A percentile compares a stretch with the other conserved stretches of the same genome.
phyloP scores from a whole-genome alignment of 2,888 invertebrate genomes.

The Brassicogethes aeneus region DNA sequence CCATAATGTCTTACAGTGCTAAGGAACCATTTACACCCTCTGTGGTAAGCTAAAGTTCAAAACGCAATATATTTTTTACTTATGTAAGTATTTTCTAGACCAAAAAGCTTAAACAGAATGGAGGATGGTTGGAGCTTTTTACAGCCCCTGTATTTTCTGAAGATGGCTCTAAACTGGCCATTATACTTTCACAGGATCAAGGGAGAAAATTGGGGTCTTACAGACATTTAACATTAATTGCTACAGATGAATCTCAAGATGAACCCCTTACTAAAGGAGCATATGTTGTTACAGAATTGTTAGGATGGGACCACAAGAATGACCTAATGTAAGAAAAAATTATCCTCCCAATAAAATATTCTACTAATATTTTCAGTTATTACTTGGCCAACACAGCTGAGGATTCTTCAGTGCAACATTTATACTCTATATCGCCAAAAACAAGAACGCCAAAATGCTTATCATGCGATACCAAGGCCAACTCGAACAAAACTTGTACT shows the following conservation, averaged over 20 bases:
- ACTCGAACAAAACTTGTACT: conserved; percentile 47
- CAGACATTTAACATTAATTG: conserved; percentile 55
- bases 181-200: conserved; percentile 66
- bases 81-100: conserved; percentile 47
- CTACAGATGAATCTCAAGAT: conserved; percentile 31
- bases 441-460: conserved; percentile 54
- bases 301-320: conserved; percentile 57
- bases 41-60: conserved; percentile 16
- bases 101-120: conserved; percentile 38
- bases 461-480: conserved; percentile 59
- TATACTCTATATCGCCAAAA: conserved; percentile 62
- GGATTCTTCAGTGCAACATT: conserved; percentile 70
- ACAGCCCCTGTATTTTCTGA: conserved; percentile 60
- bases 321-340: conserved; percentile 53
- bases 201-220: conserved; percentile 47
- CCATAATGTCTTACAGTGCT: conserved; percentile 28
- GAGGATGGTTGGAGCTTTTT: conserved; percentile 76
- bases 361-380: conserved; percentile 52
- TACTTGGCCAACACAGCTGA: conserved; percentile 71
- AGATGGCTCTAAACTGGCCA: conserved; percentile 58
- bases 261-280: conserved; percentile 51
- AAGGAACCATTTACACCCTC: conserved; percentile 10
- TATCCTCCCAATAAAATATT: neutral
- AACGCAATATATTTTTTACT: too few relatives aligned
- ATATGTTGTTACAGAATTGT: conserved; percentile 63